Conservation (phyloP, 2,797 vertebrate genomes). For the Lates japonicus region DNA sequence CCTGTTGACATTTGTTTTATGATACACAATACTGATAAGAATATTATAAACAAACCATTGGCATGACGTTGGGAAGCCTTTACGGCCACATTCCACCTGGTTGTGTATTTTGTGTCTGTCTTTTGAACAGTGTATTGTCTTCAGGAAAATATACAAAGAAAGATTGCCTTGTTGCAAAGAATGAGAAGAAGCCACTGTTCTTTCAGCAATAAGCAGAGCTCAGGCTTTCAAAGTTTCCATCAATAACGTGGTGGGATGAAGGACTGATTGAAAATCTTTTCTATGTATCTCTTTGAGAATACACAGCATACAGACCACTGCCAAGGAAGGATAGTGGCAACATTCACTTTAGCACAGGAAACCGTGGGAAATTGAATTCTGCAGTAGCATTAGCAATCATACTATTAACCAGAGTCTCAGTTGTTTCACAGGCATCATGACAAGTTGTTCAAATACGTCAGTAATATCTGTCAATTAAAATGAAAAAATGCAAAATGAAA, state of each 20-base stretch:
- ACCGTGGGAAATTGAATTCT: not conserved
- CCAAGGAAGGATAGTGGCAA: not conserved
- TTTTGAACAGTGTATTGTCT: not conserved
- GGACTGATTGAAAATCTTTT: not conserved
- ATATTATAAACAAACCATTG: not conserved
- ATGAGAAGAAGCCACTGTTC: not conserved
- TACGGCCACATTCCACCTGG: not conserved
- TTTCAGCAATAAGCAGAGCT: not conserved
- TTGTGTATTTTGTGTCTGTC: not conserved
- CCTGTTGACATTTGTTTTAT: not conserved
- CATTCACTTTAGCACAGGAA: constrained; percentile 8
- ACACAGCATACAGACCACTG: not conserved
- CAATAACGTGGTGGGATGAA: not conserved
- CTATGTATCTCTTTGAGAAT: not conserved
- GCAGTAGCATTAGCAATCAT: not conserved
- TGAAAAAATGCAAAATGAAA: not conserved
- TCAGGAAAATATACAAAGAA: not conserved
- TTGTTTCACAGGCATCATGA: not conserved
- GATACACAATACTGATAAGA: not conserved
- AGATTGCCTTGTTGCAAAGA: not conserved
- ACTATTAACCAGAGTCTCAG: not conserved
- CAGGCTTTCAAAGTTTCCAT: not conserved
- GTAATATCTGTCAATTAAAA: not conserved
- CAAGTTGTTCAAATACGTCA: constrained; percentile 10
- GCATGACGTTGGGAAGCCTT: not conserved